A percentile compares a stretch with the other conserved stretches of the same genome.
phyloP scores from a whole-genome alignment of 2,797 vertebrate genomes.

The Galagoides demidoff region DNA sequence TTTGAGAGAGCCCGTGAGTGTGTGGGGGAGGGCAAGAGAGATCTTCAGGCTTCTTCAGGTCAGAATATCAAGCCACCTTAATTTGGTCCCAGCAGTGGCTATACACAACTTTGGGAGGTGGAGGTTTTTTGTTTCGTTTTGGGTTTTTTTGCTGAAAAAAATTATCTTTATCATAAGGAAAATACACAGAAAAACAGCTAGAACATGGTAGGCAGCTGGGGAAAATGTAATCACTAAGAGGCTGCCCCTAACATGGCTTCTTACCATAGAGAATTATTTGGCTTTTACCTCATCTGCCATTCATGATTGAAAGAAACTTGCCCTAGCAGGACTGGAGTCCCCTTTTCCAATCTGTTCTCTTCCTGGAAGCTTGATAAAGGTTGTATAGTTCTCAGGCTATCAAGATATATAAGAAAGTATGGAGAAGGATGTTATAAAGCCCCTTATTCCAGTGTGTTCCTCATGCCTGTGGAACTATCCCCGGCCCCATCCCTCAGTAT shows the following conservation, averaged over 20 bases:
- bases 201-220: slow-evolving; percentile 1
- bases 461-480: not conserved
- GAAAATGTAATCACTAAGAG: slow-evolving; percentile 53
- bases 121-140: no score
- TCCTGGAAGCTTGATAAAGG: slow-evolving; percentile 45
- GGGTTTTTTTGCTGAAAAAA: not conserved
- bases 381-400: slow-evolving; percentile 55
- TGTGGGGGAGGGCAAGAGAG: not conserved
- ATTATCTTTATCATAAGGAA: slow-evolving; percentile 33
- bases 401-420: not conserved
- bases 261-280: slow-evolving; percentile 17
- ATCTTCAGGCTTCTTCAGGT: not conserved
- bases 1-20: not conserved
- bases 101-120: not conserved
- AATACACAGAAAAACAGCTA: slow-evolving; percentile 43
- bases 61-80: not conserved
- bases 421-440: not conserved
- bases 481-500: slow-evolving; percentile 87
- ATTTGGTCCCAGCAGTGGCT: not conserved
- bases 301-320: slow-evolving; percentile 53
- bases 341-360: not conserved
- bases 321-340: not conserved
- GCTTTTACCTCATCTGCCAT: slow-evolving; percentile 41
- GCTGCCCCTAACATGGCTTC: slow-evolving; percentile 49
- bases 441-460: slow-evolving; percentile 53